These are phyloP conservation scores for Plumapathes pennacea DNA, from an alignment of 92 coral and sea anemone species.

Conservation along the genomic window DNA sequence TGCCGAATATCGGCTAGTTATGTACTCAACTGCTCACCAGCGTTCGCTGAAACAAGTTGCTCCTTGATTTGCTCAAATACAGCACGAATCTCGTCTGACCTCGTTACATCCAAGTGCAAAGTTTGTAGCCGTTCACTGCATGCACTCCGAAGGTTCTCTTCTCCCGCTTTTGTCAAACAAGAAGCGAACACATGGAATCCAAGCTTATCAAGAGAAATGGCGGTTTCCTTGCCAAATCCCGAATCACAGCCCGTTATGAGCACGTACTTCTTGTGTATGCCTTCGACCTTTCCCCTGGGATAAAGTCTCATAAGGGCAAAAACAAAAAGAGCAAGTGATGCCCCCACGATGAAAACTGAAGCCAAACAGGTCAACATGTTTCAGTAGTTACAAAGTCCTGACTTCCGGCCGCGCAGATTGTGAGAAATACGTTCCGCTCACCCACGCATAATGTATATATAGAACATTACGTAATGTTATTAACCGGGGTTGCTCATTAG, in stretches of 20 bases:
- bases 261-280: conserved; percentile 49
- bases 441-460: no score
- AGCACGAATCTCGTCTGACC: conserved; percentile 46
- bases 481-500: no score
- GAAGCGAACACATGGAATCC: conserved; percentile 80
- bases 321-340: not conserved
- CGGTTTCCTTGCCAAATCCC: conserved; percentile 70
- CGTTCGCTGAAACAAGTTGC: conserved; percentile 10
- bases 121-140: conserved; percentile 60
- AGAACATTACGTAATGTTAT: no score
- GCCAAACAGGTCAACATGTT: no score
- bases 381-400: no score
- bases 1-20: no score
- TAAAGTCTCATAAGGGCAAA: not conserved
- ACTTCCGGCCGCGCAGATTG: no score
- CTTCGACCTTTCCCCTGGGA: conserved; percentile 17
- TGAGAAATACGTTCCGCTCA: no score
- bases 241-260: conserved; percentile 83
- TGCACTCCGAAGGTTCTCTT: conserved; percentile 20
- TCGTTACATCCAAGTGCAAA: conserved; percentile 72
- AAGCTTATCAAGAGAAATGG: conserved; percentile 64
- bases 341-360: no score
- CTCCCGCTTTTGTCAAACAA: conserved; percentile 78
- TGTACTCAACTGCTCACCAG: no score
- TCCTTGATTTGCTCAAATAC: conserved; percentile 35